Evolutionary conservation across 2,888 invertebrate genomes (phyloP), one percentile per base, ranked within the genome.

Genomic region (Hololepta plana): DNA sequence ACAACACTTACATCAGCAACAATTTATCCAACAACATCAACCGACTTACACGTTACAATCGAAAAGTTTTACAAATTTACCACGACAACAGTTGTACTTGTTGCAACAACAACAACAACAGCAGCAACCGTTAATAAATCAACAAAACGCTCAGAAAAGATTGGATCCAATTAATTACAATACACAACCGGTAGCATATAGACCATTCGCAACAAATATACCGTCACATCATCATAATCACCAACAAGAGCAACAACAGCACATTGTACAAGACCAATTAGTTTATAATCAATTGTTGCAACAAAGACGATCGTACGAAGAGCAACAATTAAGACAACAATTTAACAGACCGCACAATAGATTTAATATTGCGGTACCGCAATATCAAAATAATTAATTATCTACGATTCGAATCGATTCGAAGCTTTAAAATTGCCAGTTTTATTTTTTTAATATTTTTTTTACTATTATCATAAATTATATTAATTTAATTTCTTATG

Each of bases 111-210:
- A 37, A 15, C 27, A 26, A 24, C 16, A 42, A 36, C 41, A 44
- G 22, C 44, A 47, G 22, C 41, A 41, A 15, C 36, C 37, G 20
- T 32, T 38, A 10, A 41, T 42, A 24, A 46, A 43, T 25, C 42
- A 37, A 24, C 39, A 45, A 12, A 13, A 19, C 41, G 14, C 16
- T 27, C 17, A 27, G 10, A 28, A 33, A 12, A 21, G 25, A 16
- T 11, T 27, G 15, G 29, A 31, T 20, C 24, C 12, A 15, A 24
- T 29, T 27, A 4, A 24, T 20, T 21, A 20, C 2, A 24, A 25
- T 20, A 17, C 7, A n/a, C 17, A 17, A 17, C 7, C 7, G 7
- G 17, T 17, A 7, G 7, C 17, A 17, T 17, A 17, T n/a, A 17
- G 7, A 7, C 17, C 17, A n/a, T 17, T 17, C n/a, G 17, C 17